A percentile compares a stretch with the other conserved stretches of the same genome.
Conservation (phyloP, 2,888 invertebrate genomes). For the Podabrus alpinus region DNA sequence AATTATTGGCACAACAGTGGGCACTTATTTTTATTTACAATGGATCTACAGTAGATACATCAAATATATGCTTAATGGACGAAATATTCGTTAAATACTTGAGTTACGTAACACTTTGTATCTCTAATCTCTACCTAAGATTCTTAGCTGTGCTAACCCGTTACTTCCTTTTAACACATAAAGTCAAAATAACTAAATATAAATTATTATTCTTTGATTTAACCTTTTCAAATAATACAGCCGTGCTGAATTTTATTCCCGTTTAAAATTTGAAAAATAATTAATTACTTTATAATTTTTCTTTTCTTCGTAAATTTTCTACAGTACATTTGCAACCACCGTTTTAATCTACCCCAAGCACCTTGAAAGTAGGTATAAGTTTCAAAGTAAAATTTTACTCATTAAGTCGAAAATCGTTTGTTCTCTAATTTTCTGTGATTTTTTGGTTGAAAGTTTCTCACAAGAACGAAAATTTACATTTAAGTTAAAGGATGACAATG, state of each 20-base stretch:
- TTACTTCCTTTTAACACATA: too few species aligned
- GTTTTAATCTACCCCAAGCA: neutral
- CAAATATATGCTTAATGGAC: too few species aligned
- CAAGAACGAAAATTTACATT: neutral
- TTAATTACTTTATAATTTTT: neutral
- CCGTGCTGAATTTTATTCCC: neutral
- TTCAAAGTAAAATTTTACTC: neutral
- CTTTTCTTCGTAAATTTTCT: neutral
- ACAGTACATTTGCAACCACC: neutral
- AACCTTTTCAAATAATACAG: too few species aligned
- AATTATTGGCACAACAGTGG: too few species aligned
- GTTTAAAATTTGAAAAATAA: neutral
- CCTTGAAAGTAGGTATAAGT: neutral
- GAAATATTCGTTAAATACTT: too few species aligned
- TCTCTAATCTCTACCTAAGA: too few species aligned
- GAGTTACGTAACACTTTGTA: too few species aligned
- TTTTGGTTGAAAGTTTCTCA: neutral
- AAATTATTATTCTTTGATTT: too few species aligned
- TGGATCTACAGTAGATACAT: too few species aligned
- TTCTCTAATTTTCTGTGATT: neutral
- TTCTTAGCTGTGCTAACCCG: too few species aligned
- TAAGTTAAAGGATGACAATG: neutral
- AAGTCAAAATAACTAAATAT: too few species aligned
- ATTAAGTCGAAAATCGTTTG: neutral
- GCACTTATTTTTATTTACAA: too few species aligned